Evolutionary conservation across 2,888 invertebrate species (phyloP), one percentile per base, ranked within the genome.

Genomic region (Synergus japonicus): DNA sequence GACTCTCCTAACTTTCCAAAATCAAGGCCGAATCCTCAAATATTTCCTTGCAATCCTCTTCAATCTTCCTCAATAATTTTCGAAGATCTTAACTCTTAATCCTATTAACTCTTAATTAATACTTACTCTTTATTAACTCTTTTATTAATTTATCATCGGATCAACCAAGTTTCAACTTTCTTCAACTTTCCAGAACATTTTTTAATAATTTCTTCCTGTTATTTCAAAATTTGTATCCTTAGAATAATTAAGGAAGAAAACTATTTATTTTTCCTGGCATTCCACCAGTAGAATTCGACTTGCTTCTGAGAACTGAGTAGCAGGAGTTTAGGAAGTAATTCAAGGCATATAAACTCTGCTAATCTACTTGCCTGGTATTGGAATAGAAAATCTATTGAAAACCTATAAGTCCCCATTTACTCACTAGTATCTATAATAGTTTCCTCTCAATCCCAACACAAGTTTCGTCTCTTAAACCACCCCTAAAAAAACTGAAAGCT

Each of bases 401-500:
- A 29, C 13, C 29, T 22, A 63, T 29, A 10, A 10, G 22, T 18
- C 58, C 18, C n/a, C 15, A 18, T 58, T 9, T 58, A 18, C 9
- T 18, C 58, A 58, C 18, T 58, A 18, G 58, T 18, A 18, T 18
- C 58, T 10, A 18, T 58, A 9, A 58, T 58, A 18, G 10, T 9
- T 18, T 18, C 9, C 9, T 3, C 9, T 8, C n/a, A 58, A n/a
- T 58, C 7, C 0, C 15, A 18, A n/a, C 4, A 5, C 37, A 9
- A 7, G 0, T 18, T 9, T 54, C 1, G 5, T 15, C 2, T 49
- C n/a, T 1, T 0, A 8, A n/a, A 7, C 49, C 0, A 15, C 1
- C 5, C 1, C 7, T 49, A 2, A n/a, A 49, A 46, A n/a, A 49
- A 7, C 15, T 3, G 1, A 7, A n/a, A n/a, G 1, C 0, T 43